Base-by-base conservation (phyloP, 2,797 vertebrate genomes). In the Oophaga sylvatica region DNA sequence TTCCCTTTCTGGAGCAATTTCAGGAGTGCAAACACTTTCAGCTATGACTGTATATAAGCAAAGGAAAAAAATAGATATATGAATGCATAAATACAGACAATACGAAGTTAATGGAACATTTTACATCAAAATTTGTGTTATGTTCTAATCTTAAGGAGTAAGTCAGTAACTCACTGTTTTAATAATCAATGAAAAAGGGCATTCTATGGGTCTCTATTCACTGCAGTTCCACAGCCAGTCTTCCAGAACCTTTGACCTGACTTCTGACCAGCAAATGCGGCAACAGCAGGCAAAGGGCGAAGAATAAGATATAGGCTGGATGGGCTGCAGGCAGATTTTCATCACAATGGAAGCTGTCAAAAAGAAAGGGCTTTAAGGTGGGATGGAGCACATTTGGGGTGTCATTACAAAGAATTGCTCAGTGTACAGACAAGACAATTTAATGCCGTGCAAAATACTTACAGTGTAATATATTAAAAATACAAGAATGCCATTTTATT, bases 181-280 rank as follows among this genome's bases (percentile, higher is more conserved):
- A 91, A 92, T 90, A 89, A 92, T 92, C 90, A 92, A 89, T 93
- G 87, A 91, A 82, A 89, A 91, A 91, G 93, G 91, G 86, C 89
- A 90, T 90, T 93, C 77, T 92, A 91, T 71, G 92, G 93, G 92
- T 93, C 92, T 83, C 91, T 91, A 90, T 90, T 92, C 84, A 92
- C 83, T 67, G 85, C 89, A 90, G 88, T 90, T 89, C 91, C 90
- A 89, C 88, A 85, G 89, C 90, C 91, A 89, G 57, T 87, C 92
- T 91, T 90, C 91, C 89, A 92, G 89, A 91, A 90, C 90, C 91
- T 93, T 90, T 93, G 93, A 92, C 92, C 90, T 80, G 92, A 92
- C 90, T 89, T 94, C 90, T 93, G 90, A 92, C 92, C 0, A 0
- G 87, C 91, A 90, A 88, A 91, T 90, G 83, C 89, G 90, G 89